Percentiles rank a stretch among this genome's conserved stretches.
Evolutionary conservation across 1,140 invertebrate species (phyloP).

Genomic region (Drosophila asahinai): DNA sequence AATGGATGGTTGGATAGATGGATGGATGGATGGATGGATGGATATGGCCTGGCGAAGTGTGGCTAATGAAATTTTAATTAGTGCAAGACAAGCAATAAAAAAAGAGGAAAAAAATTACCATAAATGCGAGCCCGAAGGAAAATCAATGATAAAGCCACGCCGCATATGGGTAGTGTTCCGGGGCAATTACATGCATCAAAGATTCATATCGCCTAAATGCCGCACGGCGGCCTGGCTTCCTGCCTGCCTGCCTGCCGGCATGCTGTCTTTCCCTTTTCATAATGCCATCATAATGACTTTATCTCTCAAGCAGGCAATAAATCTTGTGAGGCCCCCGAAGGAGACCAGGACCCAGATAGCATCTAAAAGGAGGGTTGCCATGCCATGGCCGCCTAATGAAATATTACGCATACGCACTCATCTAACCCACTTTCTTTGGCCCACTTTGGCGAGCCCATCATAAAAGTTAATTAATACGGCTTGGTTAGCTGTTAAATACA

Average conservation of each 20-base stretch:
- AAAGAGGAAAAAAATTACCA: constrained; percentile 61
- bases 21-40: constrained; percentile 11
- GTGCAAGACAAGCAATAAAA: constrained; percentile 78
- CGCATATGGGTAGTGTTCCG: constrained; percentile 25
- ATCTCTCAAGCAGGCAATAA: constrained; percentile 81
- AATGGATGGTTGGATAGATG: constrained; percentile 8
- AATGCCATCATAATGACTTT: constrained; percentile 81
- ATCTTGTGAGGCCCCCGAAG: constrained; percentile 66
- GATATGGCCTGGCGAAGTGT: constrained; percentile 50
- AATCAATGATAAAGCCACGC: constrained; percentile 60
- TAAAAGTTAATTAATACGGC: constrained; percentile 82
- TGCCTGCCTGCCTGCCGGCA: constrained; percentile 16
- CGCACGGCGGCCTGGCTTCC: constrained; percentile 41
- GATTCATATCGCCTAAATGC: constrained; percentile 80
- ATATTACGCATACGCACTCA: constrained; percentile 74
- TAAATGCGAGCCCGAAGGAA: constrained; percentile 41
- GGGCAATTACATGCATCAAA: constrained; percentile 80
- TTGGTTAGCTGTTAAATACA: constrained; percentile 78
- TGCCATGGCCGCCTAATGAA: constrained; percentile 67
- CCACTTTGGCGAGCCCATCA: constrained; percentile 43
- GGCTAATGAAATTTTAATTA: constrained; percentile 82
- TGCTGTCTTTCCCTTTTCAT: constrained; percentile 60
- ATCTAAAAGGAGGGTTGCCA: constrained; percentile 47
- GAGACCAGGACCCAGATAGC: constrained; percentile 53
- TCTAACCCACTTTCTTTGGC: constrained; percentile 24